Conservation (phyloP, 2,113 vertebrate genomes). For the Puntigrus tetrazona region DNA sequence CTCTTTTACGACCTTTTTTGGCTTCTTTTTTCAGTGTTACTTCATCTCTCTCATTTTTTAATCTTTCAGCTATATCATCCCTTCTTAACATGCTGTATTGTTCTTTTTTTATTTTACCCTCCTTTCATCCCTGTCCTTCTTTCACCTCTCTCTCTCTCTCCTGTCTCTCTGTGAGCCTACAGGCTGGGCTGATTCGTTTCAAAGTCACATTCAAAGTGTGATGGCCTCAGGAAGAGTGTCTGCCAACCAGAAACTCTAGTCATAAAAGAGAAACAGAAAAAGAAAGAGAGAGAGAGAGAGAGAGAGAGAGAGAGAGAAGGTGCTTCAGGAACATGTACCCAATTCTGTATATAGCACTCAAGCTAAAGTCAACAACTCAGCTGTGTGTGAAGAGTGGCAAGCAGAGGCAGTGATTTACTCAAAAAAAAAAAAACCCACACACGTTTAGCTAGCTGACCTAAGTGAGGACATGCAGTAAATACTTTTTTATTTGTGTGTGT, state of each 20-base stretch:
- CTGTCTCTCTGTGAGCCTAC: conserved; percentile 12
- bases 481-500: background rate
- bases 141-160: conserved; percentile 1
- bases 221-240: background rate
- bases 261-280: background rate
- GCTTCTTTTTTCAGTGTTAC: conserved; percentile 58
- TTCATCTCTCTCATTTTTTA: conserved; percentile 55
- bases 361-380: conserved; percentile 59
- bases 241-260: conserved; percentile 33
- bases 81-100: conserved; percentile 12
- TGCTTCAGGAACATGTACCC: conserved; percentile 10
- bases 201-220: conserved; percentile 41
- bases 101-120: conserved; percentile 25
- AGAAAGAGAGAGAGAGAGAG: background rate
- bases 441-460: conserved; percentile 4
- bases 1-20: background rate
- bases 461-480: background rate
- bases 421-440: conserved; percentile 9
- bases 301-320: background rate
- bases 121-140: conserved; percentile 7
- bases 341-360: conserved; percentile 41
- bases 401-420: conserved; percentile 58
- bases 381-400: conserved; percentile 49
- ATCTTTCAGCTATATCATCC: conserved; percentile 59
- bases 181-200: conserved; percentile 35